Conservation (phyloP, 2,888 invertebrate species). For the Aromia moschata region DNA sequence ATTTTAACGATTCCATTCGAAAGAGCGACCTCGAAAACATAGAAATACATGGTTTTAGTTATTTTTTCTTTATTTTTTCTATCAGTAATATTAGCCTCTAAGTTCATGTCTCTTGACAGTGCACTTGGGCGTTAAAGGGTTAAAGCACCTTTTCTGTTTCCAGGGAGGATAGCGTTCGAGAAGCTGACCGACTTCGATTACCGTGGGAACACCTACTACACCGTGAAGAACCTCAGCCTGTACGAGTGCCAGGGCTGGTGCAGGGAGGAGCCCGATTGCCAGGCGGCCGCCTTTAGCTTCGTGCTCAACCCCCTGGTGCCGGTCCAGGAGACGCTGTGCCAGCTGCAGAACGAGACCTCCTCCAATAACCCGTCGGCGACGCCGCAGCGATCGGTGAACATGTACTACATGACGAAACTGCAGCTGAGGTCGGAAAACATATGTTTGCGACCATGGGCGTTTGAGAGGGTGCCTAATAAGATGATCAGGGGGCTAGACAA, state of each 20-base stretch:
- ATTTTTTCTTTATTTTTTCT: no score
- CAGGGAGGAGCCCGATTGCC: slow-evolving; percentile 90
- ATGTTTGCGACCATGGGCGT: slow-evolving; percentile 90
- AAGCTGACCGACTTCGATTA: slow-evolving; percentile 93
- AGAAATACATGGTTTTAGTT: no score
- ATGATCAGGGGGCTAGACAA: slow-evolving; percentile 91
- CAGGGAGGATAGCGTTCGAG: slow-evolving; percentile 90
- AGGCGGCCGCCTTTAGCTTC: slow-evolving; percentile 92
- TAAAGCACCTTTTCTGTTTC: slow-evolving; percentile 49
- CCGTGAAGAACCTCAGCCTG: slow-evolving; percentile 88
- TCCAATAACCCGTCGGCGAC: slow-evolving; percentile 88
- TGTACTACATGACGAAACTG: slow-evolving; percentile 95
- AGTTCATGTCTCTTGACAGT: no score
- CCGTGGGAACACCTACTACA: slow-evolving; percentile 90
- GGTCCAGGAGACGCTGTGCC: slow-evolving; percentile 68
- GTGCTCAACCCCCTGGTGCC: slow-evolving; percentile 92
- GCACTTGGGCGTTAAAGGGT: no score
- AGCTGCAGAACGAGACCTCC: slow-evolving; percentile 88
- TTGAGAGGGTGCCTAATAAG: slow-evolving; percentile 92
- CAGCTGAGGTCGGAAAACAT: slow-evolving; percentile 91
- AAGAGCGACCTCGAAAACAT: no score
- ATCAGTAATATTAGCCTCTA: no score
- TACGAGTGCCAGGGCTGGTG: slow-evolving; percentile 97
- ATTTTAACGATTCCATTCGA: no score
- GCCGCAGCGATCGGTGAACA: slow-evolving; percentile 85